These are phyloP conservation scores for Peribatodes rhomboidaria DNA, from an alignment of 2,888 invertebrate species.

Conservation along the genomic window DNA sequence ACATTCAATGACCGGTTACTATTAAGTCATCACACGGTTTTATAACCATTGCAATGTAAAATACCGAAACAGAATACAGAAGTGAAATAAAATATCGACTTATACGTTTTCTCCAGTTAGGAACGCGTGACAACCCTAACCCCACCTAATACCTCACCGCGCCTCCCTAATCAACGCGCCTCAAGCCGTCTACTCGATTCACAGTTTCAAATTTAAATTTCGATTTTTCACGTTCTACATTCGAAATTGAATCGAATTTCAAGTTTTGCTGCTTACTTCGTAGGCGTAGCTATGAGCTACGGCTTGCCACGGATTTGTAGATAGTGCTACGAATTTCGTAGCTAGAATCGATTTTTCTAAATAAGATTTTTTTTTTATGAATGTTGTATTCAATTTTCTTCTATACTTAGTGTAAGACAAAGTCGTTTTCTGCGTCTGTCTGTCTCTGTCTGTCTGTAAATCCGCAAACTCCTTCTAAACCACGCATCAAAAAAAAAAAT, in stretches of 20 bases:
- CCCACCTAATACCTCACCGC: slow-evolving; percentile 57
- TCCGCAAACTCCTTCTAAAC: no score
- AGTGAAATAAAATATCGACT: no score
- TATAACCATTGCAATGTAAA: no score
- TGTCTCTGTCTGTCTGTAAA: no score
- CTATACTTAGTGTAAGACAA: not conserved
- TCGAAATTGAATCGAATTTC: slow-evolving; percentile 42
- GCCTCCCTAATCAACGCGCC: slow-evolving; percentile 63
- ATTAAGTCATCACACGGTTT: no score
- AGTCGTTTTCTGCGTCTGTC: no score
- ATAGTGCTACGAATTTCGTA: slow-evolving; percentile 28
- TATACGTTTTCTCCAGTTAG: slow-evolving; percentile 3
- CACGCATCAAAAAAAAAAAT: no score
- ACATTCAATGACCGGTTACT: no score
- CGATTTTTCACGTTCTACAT: slow-evolving; percentile 49
- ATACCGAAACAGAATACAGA: no score
- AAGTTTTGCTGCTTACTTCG: not conserved
- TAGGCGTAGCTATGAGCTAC: slow-evolving; percentile 8
- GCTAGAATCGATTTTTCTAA: not conserved
- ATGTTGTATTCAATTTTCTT: not conserved
- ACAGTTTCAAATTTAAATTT: slow-evolving; percentile 55
- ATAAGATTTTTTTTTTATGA: no score
- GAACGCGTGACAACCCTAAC: slow-evolving; percentile 52
- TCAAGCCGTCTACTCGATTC: slow-evolving; percentile 44
- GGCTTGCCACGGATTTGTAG: no score